Conservation (phyloP, 2,797 vertebrate species). For the Lateolabrax maculatus region DNA sequence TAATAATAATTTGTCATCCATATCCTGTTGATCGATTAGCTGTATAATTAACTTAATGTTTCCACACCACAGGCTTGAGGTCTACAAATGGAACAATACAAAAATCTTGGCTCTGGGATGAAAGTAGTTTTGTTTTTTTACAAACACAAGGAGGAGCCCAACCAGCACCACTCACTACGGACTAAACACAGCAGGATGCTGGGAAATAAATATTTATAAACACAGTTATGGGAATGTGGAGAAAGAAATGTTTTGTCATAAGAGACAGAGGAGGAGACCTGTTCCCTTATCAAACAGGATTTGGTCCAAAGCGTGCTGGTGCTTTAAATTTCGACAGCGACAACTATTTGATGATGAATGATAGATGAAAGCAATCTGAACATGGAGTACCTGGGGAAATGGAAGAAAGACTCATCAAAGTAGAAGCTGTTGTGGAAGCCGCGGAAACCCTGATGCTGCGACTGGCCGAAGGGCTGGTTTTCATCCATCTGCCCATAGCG, state of each 20-base stretch:
- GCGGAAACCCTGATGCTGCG: slow-evolving; percentile 89
- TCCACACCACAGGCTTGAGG: not conserved
- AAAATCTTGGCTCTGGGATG: not conserved
- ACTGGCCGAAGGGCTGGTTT: slow-evolving; percentile 89
- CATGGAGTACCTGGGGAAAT: slow-evolving; percentile 86
- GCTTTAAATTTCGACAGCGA: not conserved
- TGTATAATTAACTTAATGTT: not conserved
- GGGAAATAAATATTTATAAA: not conserved
- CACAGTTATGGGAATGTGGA: not conserved
- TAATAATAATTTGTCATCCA: not conserved
- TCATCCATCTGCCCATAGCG: slow-evolving; percentile 93
- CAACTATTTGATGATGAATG: not conserved
- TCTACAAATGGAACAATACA: not conserved
- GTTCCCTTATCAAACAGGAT: not conserved
- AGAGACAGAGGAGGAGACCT: not conserved
- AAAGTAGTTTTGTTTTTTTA: not conserved
- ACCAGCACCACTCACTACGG: not conserved
- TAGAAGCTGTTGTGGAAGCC: slow-evolving; percentile 94
- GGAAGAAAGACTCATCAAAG: slow-evolving; percentile 96
- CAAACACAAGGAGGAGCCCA: not conserved
- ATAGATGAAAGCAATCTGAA: not conserved
- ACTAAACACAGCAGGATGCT: not conserved
- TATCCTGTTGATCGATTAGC: not conserved
- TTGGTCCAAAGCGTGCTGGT: not conserved
- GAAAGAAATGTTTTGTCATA: not conserved